Evolutionary conservation across 2,888 invertebrate species (phyloP), one percentile per base, ranked within the genome.

Genomic region (Macrophya annulata): DNA sequence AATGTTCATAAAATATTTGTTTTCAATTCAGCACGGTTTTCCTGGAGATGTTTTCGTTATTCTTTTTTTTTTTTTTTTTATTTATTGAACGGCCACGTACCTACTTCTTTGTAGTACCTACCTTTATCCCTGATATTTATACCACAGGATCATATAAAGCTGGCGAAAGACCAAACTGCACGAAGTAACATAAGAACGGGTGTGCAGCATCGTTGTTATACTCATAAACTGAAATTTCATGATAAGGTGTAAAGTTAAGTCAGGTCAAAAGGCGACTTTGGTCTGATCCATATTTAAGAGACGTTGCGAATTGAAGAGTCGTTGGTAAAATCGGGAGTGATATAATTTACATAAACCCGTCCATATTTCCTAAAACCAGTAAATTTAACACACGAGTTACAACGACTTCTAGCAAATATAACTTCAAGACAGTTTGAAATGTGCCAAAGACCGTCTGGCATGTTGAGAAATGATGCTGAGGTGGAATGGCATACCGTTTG

Each of bases 221-320:
- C 37, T 40, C 72, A 9, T 15, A 45, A 45, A 72, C 9, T 72
- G 72, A 21, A 8, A 21, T 40, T 72, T 21, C 45, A 43, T 45
- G 72, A 72, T n/a, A 72, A 72, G 72, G 72, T 74, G 72, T 45
- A 74, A 45, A 43, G n/a, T 74, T 43, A 2, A n/a, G 21, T 74
- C n/a, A 45, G 43, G 45, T n/a, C n/a, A 21, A 45, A 45, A 8
- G n/a, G n/a, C 68, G 40, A 45, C 68, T 37, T 68, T 25, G 4
- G 37, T 25, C 12, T 37, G 68, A 68, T 68, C 68, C 68, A 37
- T 68, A 68, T 68, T 68, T 37, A 37, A 12, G 68, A 17, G 37
- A 37, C 6, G 37, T 68, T 37, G 31, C 6, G 8, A 37, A 25
- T 37, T 68, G 37, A 31, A 31, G 17, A 68, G 25, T 37, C 37